Conservation (phyloP, 2,113 vertebrate genomes). For the Pseudorectes ferrugineus region DNA sequence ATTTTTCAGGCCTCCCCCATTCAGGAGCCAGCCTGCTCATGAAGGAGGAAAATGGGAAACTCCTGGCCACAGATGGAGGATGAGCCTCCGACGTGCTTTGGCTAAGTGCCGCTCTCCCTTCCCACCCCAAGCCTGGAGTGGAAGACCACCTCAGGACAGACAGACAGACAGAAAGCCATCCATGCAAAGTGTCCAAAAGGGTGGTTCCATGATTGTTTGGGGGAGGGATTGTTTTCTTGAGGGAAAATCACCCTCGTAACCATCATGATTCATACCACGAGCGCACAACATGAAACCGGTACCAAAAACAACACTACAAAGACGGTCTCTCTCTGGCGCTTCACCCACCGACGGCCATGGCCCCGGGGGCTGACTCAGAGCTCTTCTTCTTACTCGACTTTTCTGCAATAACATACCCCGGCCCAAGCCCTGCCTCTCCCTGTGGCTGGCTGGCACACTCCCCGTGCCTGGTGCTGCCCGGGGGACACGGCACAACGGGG, state of each 20-base stretch:
- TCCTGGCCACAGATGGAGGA: not conserved
- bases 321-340: not conserved
- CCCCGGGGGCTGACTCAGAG: conserved; percentile 40
- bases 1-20: not conserved
- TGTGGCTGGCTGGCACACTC: not conserved
- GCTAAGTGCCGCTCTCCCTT: accelerated
- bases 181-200: not conserved
- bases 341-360: not conserved
- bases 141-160: not conserved
- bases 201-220: not conserved
- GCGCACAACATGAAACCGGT: not conserved
- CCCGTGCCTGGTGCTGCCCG: not conserved
- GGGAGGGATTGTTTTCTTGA: conserved; percentile 16
- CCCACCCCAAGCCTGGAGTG: not conserved
- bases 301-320: conserved; percentile 57
- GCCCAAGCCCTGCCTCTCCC: not conserved
- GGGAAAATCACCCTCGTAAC: conserved; percentile 26
- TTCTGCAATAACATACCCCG: not conserved
- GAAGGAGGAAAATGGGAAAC: not conserved
- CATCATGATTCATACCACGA: conserved; percentile 20
- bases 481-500: accelerated
- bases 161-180: not conserved
- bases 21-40: not conserved
- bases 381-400: conserved; percentile 45
- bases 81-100: accelerated